phyloP scores from a whole-genome alignment of 2,888 invertebrate species.

The Drosophila putrida region DNA sequence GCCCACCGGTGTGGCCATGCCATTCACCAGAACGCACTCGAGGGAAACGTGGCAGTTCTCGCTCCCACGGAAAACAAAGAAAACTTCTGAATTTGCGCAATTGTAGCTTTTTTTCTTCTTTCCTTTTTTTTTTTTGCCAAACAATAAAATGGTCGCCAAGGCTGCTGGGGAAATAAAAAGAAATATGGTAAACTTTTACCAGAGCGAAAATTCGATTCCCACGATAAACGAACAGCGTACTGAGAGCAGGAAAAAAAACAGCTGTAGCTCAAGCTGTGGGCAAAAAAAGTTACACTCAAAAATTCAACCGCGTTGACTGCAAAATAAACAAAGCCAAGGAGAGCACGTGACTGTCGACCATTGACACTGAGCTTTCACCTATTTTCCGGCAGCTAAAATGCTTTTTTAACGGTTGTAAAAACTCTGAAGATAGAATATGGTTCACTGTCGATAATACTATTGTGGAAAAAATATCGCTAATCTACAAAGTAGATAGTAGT shows the following conservation, averaged over 20 bases:
- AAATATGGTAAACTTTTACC: conserved; percentile 53
- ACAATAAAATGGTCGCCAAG: conserved; percentile 75
- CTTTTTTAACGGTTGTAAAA: conserved; percentile 2
- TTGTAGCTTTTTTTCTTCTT: conserved; percentile 61
- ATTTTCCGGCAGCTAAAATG: conserved; percentile 3
- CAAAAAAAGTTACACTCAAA: conserved; percentile 37
- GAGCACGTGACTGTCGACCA: conserved; percentile 35
- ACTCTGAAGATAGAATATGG: too few species aligned
- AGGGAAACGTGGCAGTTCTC: conserved; percentile 54
- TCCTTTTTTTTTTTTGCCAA: conserved; percentile 20
- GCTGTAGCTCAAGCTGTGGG: conserved; percentile 10
- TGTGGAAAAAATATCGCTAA: too few species aligned
- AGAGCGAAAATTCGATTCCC: conserved; percentile 73
- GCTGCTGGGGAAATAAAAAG: conserved; percentile 37
- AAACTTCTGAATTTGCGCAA: conserved; percentile 73
- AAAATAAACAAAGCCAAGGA: conserved; percentile 32
- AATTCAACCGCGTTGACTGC: conserved; percentile 32
- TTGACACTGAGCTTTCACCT: conserved; percentile 11
- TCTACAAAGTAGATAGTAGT: too few species aligned
- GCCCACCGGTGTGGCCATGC: conserved; percentile 31
- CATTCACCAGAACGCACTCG: conserved; percentile 75
- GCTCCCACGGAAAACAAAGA: conserved; percentile 57
- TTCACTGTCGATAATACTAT: too few species aligned
- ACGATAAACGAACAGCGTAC: conserved; percentile 52
- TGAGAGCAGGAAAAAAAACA: conserved; percentile 7